Percentiles rank a stretch among this genome's conserved stretches.
Evolutionary conservation across 1,140 invertebrate genomes (phyloP).

Genomic region (Zaprionus lachaisei): DNA sequence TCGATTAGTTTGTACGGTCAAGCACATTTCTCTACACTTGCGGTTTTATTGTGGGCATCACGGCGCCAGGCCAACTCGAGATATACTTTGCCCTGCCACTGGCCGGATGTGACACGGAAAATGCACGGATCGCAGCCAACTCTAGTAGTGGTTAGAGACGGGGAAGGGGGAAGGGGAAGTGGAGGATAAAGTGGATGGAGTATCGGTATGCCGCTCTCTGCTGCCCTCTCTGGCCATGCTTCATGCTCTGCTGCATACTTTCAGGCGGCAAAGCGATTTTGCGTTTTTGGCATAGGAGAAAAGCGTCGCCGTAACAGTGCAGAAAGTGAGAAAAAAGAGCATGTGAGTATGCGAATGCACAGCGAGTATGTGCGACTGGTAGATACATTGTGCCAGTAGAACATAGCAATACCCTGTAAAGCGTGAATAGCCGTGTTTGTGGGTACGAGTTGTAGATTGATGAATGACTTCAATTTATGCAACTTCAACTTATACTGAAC

Average conservation of each 20-base stretch:
- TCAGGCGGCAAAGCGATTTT: constrained; percentile 81
- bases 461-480: too few species aligned
- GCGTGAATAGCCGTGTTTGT: too few species aligned
- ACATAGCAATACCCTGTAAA: background rate
- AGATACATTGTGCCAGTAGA: background rate
- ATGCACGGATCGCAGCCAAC: constrained; percentile 36
- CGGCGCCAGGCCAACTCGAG: constrained; percentile 1
- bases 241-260: constrained; percentile 78
- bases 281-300: constrained; percentile 64
- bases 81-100: background rate
- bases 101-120: constrained; percentile 25
- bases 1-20: background rate
- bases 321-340: constrained; percentile 27
- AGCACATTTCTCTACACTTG: background rate
- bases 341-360: background rate
- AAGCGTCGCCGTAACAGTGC: constrained; percentile 38
- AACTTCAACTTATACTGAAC: too few species aligned
- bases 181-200: background rate
- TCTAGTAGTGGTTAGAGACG: background rate
- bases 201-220: constrained; percentile 54
- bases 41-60: constrained; percentile 4
- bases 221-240: constrained; percentile 57
- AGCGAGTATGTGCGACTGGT: background rate
- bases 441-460: too few species aligned
- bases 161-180: background rate